A percentile compares a stretch with the other conserved stretches of the same genome.
phyloP scores from a whole-genome alignment of 2,888 invertebrate species.

The Drosophila phalerata region DNA sequence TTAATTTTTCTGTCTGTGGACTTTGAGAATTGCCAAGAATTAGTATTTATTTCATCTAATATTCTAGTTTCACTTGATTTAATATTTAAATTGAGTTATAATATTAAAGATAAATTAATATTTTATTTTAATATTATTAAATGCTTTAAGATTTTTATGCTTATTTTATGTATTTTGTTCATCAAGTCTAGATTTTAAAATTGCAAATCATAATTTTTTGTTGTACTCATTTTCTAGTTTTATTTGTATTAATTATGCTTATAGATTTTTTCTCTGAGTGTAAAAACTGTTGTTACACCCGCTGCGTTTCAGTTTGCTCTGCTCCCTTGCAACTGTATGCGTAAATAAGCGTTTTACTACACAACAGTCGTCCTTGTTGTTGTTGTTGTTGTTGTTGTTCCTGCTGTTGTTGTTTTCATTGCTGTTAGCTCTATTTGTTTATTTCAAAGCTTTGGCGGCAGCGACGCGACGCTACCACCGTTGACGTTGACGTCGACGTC shows the following conservation, averaged over 20 bases:
- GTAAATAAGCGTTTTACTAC: slow-evolving; percentile 76
- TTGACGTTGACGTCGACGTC: slow-evolving; percentile 18
- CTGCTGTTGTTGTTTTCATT: slow-evolving; percentile 10
- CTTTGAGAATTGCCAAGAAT: too few species aligned
- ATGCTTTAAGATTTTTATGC: too few species aligned
- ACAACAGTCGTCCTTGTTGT: slow-evolving; percentile 48
- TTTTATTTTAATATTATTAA: too few species aligned
- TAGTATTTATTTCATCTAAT: too few species aligned
- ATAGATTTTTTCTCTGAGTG: background rate
- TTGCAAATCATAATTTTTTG: too few species aligned
- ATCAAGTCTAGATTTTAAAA: too few species aligned
- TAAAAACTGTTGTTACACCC: slow-evolving; percentile 18
- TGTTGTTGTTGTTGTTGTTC: slow-evolving; percentile 33
- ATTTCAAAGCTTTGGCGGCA: slow-evolving; percentile 51
- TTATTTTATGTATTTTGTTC: too few species aligned
- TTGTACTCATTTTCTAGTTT: background rate
- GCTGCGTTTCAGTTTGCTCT: slow-evolving; percentile 8
- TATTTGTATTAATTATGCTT: background rate
- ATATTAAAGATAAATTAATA: too few species aligned
- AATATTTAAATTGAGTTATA: too few species aligned
- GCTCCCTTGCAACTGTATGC: slow-evolving; percentile 66
- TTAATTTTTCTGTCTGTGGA: too few species aligned
- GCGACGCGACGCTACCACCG: slow-evolving; percentile 12
- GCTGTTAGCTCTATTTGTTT: slow-evolving; percentile 58
- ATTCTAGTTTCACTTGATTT: too few species aligned